A percentile compares a stretch with the other conserved stretches of the same genome.
Conservation (phyloP, 2,797 vertebrate species). For the Buceros bicornis region DNA sequence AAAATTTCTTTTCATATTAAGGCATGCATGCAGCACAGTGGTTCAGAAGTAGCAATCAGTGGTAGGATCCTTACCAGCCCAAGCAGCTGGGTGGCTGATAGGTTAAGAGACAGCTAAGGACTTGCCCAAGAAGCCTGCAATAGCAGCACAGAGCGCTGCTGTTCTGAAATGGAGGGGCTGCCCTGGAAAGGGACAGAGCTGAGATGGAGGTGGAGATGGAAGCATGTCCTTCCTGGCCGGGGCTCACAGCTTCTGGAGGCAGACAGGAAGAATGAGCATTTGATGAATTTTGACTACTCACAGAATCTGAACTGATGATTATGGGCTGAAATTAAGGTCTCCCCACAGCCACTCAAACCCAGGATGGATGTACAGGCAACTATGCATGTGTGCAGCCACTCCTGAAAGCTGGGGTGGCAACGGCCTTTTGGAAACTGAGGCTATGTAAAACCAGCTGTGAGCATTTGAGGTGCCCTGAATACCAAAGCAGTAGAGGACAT, state of each 20-base stretch:
- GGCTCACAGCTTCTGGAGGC: neutral
- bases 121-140: neutral
- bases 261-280: rapidly evolving
- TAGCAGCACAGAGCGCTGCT: neutral
- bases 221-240: neutral
- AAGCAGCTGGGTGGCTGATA: neutral
- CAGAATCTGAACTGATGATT: neutral
- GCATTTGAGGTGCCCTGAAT: neutral
- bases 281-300: neutral
- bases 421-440: neutral
- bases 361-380: rapidly evolving
- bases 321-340: neutral
- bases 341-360: neutral
- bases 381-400: rapidly evolving
- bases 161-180: neutral
- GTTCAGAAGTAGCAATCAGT: neutral
- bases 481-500: neutral
- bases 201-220: neutral
- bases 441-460: rapidly evolving
- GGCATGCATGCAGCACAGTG: neutral
- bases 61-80: neutral
- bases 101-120: neutral
- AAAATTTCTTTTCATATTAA: neutral
- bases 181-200: neutral
- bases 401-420: neutral